Evolutionary conservation across 2,888 invertebrate genomes (phyloP).

Genomic region (Sphaeridia pumilis): DNA sequence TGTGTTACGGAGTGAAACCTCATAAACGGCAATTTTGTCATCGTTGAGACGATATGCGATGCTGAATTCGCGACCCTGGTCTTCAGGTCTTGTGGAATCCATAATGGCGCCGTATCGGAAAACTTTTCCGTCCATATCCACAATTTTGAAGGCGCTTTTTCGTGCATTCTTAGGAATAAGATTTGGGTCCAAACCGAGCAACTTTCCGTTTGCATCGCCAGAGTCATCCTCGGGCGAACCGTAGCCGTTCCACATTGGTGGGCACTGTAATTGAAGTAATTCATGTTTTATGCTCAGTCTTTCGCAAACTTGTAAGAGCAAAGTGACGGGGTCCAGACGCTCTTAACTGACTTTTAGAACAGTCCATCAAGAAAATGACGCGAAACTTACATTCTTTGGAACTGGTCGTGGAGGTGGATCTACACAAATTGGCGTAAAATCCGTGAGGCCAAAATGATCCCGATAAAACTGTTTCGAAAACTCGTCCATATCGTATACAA

Average conservation of each 20-base stretch:
- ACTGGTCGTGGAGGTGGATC: conserved; percentile 24
- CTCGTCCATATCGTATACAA: conserved; percentile 64
- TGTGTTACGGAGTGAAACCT: conserved; percentile 59
- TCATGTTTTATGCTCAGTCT: too few relatives aligned
- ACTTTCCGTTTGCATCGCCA: too few relatives aligned
- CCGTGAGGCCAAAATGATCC: conserved; percentile 42
- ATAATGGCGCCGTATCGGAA: conserved; percentile 63
- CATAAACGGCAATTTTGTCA: conserved; percentile 61
- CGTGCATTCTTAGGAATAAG: conserved; percentile 59
- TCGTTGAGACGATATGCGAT: conserved; percentile 63
- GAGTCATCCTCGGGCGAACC: conserved; percentile 68
- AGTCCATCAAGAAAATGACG: not conserved
- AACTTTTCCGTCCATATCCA: conserved; percentile 58
- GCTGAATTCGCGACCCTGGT: conserved; percentile 60
- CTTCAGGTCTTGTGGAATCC: conserved; percentile 68
- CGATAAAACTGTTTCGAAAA: conserved; percentile 68
- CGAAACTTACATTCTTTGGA: conserved; percentile 17
- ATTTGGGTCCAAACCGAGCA: conserved; percentile 57
- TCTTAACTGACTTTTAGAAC: too few relatives aligned
- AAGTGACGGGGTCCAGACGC: too few relatives aligned
- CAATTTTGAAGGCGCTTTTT: conserved; percentile 61
- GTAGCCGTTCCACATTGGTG: conserved; percentile 59
- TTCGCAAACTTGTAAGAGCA: too few relatives aligned
- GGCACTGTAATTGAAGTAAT: too few relatives aligned
- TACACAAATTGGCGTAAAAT: conserved; percentile 39